Evolutionary conservation across 2,113 vertebrate genomes (phyloP), one percentile per base, ranked within the genome.

Genomic region (Barnardius zonarius): DNA sequence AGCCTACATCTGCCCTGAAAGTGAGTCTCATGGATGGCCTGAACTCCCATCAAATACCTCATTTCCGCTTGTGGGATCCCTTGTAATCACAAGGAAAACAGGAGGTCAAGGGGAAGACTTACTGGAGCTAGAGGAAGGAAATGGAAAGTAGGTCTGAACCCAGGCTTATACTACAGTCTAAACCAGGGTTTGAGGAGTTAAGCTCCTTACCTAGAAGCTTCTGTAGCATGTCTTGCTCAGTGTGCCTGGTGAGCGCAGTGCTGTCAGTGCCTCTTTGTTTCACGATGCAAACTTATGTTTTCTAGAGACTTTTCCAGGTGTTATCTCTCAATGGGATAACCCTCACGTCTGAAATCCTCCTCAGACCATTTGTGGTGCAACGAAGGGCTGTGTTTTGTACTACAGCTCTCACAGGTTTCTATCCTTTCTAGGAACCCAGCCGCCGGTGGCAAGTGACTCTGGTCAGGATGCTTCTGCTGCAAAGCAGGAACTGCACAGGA

Each of bases 401-500:
- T 92, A 13, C 11, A 75, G 44, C 62, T 69, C 35, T 74, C 37
- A 75, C n/a, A 72, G 27, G 7, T 64, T 77, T 90, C 30, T 95
- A 4, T 70, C 80, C 8, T 46, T 77, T 93, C 14, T 81, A 98
- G 98, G 90, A 70, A 52, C 91, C 73, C 93, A 23, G 54, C 88
- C 79, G 25, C 95, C 96, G 22, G 63, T 14, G 23, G 41, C 88
- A 28, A 76, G 86, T 61, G 80, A 54, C 16, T 35, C 95, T 52
- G 95, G 89, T 83, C 82, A 94, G 59, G 96, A 97, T 31, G 31
- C 94, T 22, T 83, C 97, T 24, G 97, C 98, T 88, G 96, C 96
- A 63, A 97, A 98, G 33, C 98, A 99, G 73, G 98, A 99, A 27
- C 96, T 98, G 11, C 98, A 98, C 54, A 98, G 88, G 92, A 98